Evolutionary conservation across 2,888 invertebrate species (phyloP), one percentile per base, ranked within the genome.

Genomic region (Stenodera caucasica): DNA sequence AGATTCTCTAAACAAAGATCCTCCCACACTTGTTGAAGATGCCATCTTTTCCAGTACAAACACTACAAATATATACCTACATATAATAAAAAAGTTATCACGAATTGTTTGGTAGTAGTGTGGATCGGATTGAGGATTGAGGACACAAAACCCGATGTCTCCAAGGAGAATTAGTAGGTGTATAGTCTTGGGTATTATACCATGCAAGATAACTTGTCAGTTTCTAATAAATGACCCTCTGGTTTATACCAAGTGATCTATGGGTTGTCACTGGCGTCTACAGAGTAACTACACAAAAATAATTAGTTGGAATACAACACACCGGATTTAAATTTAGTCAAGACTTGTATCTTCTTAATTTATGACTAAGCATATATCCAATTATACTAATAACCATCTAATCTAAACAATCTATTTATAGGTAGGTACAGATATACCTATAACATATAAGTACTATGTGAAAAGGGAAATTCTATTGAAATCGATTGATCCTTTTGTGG

Each of bases 231-330:
- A 66, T 64, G 64, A 62, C 45, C 45, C 57, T 53, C 58, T 52
- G 62, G 60, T 60, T 66, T 66, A 61, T 55, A 58, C 32, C 58
- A 49, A 45, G 66, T 66, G 64, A 66, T 66, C 37, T 62, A 66
- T 60, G 60, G 57, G 57, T 58, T 56, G 60, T 62, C 66, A 56
- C n/a, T 53, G 55, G 50, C 53, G 53, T 55, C 45, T 54, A 53
- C 53, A 58, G 53, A 49, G 62, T 45, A 59, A 63, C 63, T 59
- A 63, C 63, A 63, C 59, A 56, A 57, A 63, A 63, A 63, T 63
- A 63, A 63, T 63, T 63, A 63, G 63, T 56, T 58, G 58, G 35
- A 58, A 58, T 53, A 57, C 49, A 57, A 53, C 52, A 56, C 50
- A 33, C 54, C 12, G 59, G 53, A 63, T 63, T 63, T 63, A 63